Evolutionary conservation across 2,888 invertebrate genomes (phyloP).

Genomic region (Chrysodeixis includens): DNA sequence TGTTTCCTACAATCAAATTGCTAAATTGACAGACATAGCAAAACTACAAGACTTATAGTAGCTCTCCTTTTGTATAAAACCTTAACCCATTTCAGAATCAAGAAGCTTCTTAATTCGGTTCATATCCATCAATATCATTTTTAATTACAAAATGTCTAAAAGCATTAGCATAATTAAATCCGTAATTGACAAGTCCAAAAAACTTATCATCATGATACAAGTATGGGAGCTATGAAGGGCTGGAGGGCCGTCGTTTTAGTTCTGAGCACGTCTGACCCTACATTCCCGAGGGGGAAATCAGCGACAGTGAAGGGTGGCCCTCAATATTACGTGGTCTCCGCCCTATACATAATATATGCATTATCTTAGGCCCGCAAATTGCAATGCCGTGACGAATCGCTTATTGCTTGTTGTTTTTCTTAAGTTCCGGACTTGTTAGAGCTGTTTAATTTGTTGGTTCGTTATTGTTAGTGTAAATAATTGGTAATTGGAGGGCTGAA

Average conservation of each 20-base stretch:
- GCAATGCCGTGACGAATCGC: slow-evolving; percentile 64
- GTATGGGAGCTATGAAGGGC: slow-evolving; percentile 46
- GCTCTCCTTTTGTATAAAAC: no score
- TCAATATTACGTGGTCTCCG: slow-evolving; percentile 67
- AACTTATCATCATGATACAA: slow-evolving; percentile 14
- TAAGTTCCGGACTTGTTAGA: slow-evolving; percentile 26
- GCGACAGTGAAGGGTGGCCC: slow-evolving; percentile 70
- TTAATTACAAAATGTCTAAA: no score
- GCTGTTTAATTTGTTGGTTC: slow-evolving; percentile 11
- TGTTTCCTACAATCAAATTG: no score
- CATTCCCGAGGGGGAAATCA: slow-evolving; percentile 74
- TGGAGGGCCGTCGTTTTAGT: slow-evolving; percentile 59
- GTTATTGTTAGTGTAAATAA: no score
- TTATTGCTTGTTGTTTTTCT: slow-evolving; percentile 58
- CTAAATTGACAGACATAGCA: no score
- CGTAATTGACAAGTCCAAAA: background rate
- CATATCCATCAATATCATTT: no score
- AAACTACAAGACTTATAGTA: no score
- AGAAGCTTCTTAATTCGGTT: no score
- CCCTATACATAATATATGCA: slow-evolving; percentile 72
- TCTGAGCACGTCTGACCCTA: slow-evolving; percentile 58
- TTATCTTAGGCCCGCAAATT: slow-evolving; percentile 69
- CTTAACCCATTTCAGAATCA: no score
- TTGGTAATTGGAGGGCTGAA: no score
- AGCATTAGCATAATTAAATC: slow-evolving; percentile 23